Base-by-base conservation (phyloP, 2,113 vertebrate species). In the Neodon shergylaensis region DNA sequence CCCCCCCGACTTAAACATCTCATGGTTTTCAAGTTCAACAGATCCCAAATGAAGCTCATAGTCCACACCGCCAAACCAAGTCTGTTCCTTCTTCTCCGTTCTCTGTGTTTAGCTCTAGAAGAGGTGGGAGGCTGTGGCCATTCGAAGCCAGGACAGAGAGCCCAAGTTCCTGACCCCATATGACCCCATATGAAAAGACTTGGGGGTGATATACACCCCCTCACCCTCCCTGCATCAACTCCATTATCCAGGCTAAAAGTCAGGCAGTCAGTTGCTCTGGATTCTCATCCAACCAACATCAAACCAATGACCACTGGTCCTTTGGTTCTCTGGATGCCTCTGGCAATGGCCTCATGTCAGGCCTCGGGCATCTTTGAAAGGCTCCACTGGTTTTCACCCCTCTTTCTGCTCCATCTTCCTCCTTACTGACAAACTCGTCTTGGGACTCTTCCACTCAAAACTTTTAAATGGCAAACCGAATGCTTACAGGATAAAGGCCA, bases 391-490 rank as follows among this genome's bases (percentile, higher is more conserved):
- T 9, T 42, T 54, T 14, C 33, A 39, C 58, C 49, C 39, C 14
- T 17, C 24, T 11, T 54, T 81, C 49, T 24, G 84, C 12, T 74
- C 21, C 22, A 21, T 65, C 52, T 68, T n/a, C 44, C 10, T 89
- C 36, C 33, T 44, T 1, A 7, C 33, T 47, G 83, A 70, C 90
- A 94, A 94, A 90, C 13, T 81, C 26, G 87, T 77, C 90, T 76
- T 95, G 58, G 95, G 81, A 95, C 77, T 93, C 70, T 89, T 83
- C 49, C 88, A 83, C 74, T 72, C 63, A 84, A 94, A 93, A 92
- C 85, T 88, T 92, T 95, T 70, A 95, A 88, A 90, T 95, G 78
- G 58, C 79, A 92, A 95, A 83, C 58, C 26, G 94, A 89, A 94
- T 88, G 77, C 63, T 81, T 93, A 26, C 52, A 82, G 79, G 88